These are phyloP conservation scores for Drosophila nigricruria DNA, from an alignment of 2,888 invertebrate species.

Conservation along the genomic window DNA sequence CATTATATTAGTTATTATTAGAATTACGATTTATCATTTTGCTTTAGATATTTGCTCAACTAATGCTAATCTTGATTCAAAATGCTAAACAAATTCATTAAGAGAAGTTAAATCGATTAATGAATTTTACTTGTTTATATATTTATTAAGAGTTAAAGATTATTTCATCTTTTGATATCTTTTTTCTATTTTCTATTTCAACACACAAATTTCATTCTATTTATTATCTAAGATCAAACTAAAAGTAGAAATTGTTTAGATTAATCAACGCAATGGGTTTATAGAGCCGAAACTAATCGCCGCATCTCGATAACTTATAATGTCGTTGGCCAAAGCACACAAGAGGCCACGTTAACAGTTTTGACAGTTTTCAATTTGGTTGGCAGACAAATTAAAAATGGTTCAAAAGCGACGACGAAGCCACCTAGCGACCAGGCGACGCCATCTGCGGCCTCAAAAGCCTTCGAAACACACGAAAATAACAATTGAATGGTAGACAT, in stretches of 20 bases:
- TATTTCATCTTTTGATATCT: too few relatives aligned
- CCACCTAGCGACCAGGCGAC: slow-evolving; percentile 44
- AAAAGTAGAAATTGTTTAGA: background rate
- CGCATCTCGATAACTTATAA: slow-evolving; percentile 49
- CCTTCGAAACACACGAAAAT: slow-evolving; percentile 26
- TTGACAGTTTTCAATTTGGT: slow-evolving; percentile 76
- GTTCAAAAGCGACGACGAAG: slow-evolving; percentile 35
- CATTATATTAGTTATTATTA: too few relatives aligned
- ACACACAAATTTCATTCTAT: too few relatives aligned
- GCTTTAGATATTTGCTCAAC: too few relatives aligned
- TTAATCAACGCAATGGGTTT: background rate
- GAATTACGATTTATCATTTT: too few relatives aligned
- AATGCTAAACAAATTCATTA: too few relatives aligned
- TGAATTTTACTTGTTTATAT: too few relatives aligned
- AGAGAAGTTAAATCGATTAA: too few relatives aligned
- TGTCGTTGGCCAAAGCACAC: slow-evolving; percentile 32
- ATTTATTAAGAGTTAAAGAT: too few relatives aligned
- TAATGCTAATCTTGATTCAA: too few relatives aligned
- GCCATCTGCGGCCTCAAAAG: slow-evolving; percentile 65
- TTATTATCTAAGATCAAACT: background rate
- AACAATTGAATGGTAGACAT: slow-evolving; percentile 25
- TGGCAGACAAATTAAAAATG: slow-evolving; percentile 71
- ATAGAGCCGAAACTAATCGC: background rate
- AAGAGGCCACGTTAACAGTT: slow-evolving; percentile 67
- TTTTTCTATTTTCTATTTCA: too few relatives aligned